Conservation (phyloP, 2,888 invertebrate species). For the Drosophila testacea region DNA sequence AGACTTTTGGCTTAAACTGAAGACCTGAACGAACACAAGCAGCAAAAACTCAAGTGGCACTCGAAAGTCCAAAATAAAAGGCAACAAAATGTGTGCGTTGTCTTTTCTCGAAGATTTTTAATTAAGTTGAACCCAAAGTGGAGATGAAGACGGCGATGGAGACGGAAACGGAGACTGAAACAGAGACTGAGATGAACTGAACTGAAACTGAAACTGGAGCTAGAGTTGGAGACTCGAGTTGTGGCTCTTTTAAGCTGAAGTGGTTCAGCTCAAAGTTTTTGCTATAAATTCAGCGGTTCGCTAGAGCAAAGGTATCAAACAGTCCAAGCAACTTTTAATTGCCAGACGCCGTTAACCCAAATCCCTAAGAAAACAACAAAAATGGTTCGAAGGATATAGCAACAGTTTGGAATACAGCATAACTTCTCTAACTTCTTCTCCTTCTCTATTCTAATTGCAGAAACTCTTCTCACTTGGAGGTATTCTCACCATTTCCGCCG, state of each 20-base stretch:
- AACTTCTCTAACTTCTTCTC: background rate
- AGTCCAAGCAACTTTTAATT: slow-evolving; percentile 71
- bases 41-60: slow-evolving; percentile 25
- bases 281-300: slow-evolving; percentile 66
- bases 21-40: no score
- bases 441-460: slow-evolving; percentile 42
- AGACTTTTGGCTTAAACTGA: slow-evolving; percentile 18
- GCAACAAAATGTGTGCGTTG: slow-evolving; percentile 29
- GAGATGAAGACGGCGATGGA: background rate
- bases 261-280: slow-evolving; percentile 35
- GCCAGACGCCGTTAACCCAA: slow-evolving; percentile 61
- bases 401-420: slow-evolving; percentile 17
- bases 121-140: slow-evolving; percentile 42
- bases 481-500: slow-evolving; percentile 65
- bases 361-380: slow-evolving; percentile 32
- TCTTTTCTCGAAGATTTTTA: slow-evolving; percentile 48
- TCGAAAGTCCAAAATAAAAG: slow-evolving; percentile 19
- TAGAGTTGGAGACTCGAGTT: slow-evolving; percentile 7
- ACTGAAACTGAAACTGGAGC: slow-evolving; percentile 19
- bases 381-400: slow-evolving; percentile 59
- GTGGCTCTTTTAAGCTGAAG: slow-evolving; percentile 1
- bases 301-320: slow-evolving; percentile 64
- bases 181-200: no score
- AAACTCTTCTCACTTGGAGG: slow-evolving; percentile 73
- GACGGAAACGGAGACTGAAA: no score